Conservation (phyloP, 2,797 vertebrate genomes). For the Alectoris magna region DNA sequence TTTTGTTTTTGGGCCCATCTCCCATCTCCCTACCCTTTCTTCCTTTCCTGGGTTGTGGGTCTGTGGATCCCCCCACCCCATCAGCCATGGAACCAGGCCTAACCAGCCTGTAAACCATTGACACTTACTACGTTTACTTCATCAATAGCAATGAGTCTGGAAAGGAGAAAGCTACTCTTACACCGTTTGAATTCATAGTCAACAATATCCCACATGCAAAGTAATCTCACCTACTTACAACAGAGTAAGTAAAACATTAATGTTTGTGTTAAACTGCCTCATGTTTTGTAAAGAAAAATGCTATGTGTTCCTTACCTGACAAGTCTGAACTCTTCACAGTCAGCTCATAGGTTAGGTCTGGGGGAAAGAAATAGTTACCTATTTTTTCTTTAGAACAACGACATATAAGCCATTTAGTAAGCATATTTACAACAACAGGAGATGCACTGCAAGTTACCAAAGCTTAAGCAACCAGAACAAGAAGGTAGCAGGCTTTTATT, state of each 20-base stretch:
- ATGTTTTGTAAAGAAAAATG: neutral
- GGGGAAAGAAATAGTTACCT: neutral
- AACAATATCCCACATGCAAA: neutral
- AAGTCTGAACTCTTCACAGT: conserved; percentile 90
- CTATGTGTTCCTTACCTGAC: conserved; percentile 86
- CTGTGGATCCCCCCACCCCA: no score
- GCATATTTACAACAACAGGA: neutral
- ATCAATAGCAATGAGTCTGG: neutral
- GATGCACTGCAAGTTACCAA: neutral
- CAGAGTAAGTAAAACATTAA: neutral
- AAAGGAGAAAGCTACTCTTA: neutral
- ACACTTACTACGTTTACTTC: neutral
- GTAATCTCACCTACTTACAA: neutral
- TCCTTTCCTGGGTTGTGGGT: no score
- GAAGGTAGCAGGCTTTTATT: neutral
- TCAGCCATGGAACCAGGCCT: no score
- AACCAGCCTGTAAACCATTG: no score
- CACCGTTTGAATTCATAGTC: neutral
- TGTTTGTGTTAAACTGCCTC: no score
- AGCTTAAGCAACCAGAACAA: neutral
- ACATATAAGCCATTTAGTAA: neutral
- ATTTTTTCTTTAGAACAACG: conserved; percentile 11
- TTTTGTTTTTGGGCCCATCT: no score
- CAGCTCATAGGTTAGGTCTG: conserved; percentile 96
- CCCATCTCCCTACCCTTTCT: no score